Evolutionary conservation across 2,113 vertebrate genomes (phyloP), one percentile per base, ranked within the genome.

Genomic region (Apistogramma diplotaenia): DNA sequence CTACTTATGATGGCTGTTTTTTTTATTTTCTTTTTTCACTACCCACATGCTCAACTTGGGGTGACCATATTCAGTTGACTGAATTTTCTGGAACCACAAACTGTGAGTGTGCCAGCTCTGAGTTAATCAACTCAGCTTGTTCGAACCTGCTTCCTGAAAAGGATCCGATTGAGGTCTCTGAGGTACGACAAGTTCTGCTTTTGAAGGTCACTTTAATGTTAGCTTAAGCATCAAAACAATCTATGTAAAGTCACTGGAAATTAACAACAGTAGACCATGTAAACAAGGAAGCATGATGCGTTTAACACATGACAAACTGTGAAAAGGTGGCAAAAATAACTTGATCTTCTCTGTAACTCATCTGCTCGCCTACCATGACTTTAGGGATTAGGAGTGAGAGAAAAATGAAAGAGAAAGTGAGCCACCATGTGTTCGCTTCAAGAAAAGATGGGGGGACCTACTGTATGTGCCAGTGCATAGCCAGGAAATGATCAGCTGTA

Each of bases 391-490:
- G 43, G 43, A 70, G 43, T n/a, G 10, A 46, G 5, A 46, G 1
- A 56, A 35, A 59, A 51, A 8, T 46, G 6, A 2, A 33, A 33
- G 73, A 78, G 73, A 78, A 89, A 92, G 83, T 81, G 82, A 76
- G 88, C 78, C 89, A 73, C 89, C 87, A 51, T 67, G 90, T 86
- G 90, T 81, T 62, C 15, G 4, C 49, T 4, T 85, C 8, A 51
- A 51, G 57, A n/a, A 60, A 65, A 71, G 21, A 59, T 25, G 10
- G 16, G 15, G 27, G 3, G n/a, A n/a, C n/a, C n/a, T n/a, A n/a
- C n/a, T 76, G 7, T 33, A 83, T 75, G 13, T 77, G 92, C 87
- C 91, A 91, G 74, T 85, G 61, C 10, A 87, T 79, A 74, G 78
- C 23, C 60, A 78, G 84, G 8, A 89, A 57, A 71, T 81, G 56